phyloP scores from a whole-genome alignment of 2,888 invertebrate species.

The Mongoloraphidia duomilia region DNA sequence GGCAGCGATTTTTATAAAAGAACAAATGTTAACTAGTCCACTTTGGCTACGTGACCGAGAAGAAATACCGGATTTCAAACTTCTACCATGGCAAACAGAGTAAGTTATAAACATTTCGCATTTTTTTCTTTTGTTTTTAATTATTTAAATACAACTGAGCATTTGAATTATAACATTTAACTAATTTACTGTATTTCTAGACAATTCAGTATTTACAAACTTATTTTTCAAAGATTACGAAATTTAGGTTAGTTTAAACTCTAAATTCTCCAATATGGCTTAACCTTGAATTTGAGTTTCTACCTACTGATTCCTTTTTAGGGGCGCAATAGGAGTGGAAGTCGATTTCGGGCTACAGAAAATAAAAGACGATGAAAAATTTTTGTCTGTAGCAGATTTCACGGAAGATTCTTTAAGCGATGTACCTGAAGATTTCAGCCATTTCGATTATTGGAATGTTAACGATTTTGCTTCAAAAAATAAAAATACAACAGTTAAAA shows the following conservation, averaged over 20 bases:
- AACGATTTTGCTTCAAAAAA: too few species aligned
- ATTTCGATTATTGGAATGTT: too few species aligned
- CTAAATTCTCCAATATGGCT: not conserved
- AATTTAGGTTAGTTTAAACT: too few species aligned
- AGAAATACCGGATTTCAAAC: conserved; percentile 42
- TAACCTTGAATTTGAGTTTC: not conserved
- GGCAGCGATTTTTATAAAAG: conserved; percentile 60
- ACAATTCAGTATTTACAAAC: too few species aligned
- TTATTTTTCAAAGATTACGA: too few species aligned
- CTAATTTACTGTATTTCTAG: too few species aligned
- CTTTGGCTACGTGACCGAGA: conserved; percentile 69
- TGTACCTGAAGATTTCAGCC: conserved; percentile 19
- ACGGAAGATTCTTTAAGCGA: conserved; percentile 34
- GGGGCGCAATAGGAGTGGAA: conserved; percentile 39
- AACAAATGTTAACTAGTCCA: conserved; percentile 69
- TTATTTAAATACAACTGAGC: too few species aligned
- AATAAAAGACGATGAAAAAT: conserved; percentile 20
- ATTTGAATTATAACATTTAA: too few species aligned
- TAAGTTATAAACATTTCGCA: conserved; percentile 13
- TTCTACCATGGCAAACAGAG: conserved; percentile 32
- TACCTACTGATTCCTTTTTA: conserved; percentile 15
- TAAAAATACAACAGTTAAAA: conserved; percentile 12
- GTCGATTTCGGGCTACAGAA: conserved; percentile 32
- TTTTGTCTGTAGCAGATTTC: conserved; percentile 38
- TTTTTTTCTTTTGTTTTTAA: too few species aligned